These are phyloP conservation scores for Thripadectes ignobilis DNA, from an alignment of 2,797 vertebrate genomes.

Conservation along the genomic window DNA sequence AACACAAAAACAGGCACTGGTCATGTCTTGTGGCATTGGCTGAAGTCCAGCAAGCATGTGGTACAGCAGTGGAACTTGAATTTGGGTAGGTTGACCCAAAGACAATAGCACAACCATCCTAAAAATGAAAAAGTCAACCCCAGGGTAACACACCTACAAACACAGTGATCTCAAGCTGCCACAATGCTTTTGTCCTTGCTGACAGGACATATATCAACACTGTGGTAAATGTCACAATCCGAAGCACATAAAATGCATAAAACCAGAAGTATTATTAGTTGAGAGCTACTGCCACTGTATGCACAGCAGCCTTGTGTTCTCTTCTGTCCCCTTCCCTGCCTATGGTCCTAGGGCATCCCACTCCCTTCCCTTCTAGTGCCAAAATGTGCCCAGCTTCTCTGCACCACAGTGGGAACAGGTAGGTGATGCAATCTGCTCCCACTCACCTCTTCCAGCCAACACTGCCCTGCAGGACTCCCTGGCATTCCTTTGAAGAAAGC, in stretches of 20 bases:
- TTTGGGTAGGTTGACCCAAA: background rate
- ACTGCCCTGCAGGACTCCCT: background rate
- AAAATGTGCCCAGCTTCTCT: background rate
- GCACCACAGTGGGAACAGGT: background rate
- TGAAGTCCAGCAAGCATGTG: background rate
- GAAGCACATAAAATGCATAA: background rate
- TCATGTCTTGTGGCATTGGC: background rate
- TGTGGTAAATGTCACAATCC: background rate
- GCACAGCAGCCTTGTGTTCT: background rate
- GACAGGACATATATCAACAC: background rate
- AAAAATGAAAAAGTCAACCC: background rate
- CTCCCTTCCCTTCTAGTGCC: background rate
- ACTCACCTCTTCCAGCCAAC: background rate
- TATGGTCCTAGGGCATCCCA: rapidly evolving
- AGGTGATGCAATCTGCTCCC: background rate
- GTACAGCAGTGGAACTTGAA: background rate
- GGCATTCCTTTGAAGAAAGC: background rate
- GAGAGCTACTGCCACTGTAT: background rate
- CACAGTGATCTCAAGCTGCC: background rate
- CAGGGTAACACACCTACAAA: background rate
- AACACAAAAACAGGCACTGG: constrained; percentile 2
- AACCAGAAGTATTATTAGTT: background rate
- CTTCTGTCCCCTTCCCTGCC: background rate
- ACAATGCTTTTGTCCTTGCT: background rate
- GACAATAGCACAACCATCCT: background rate